Conservation (phyloP, 2,113 vertebrate species). For the Dasypus novemcinctus region DNA sequence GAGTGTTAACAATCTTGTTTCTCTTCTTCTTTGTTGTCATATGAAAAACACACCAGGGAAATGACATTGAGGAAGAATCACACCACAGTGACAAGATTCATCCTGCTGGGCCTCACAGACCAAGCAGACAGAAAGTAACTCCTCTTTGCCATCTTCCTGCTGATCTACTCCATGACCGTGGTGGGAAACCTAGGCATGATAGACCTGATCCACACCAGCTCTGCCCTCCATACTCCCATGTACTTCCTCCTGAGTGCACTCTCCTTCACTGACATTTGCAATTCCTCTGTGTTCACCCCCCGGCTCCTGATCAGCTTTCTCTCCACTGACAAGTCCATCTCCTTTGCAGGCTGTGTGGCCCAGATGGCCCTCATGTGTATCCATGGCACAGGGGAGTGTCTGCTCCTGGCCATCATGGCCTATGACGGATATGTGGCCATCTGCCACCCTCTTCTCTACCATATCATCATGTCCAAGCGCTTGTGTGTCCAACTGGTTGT, state of each 20-base stretch:
- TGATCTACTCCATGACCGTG: slow-evolving; percentile 41
- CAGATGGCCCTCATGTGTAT: slow-evolving; percentile 43
- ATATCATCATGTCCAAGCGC: slow-evolving; percentile 25
- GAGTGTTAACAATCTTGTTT: background rate
- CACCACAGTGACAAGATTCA: background rate
- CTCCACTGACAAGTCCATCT: background rate
- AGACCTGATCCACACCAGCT: background rate
- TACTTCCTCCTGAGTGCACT: slow-evolving; percentile 49
- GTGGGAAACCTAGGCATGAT: slow-evolving; percentile 26
- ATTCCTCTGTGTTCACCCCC: background rate
- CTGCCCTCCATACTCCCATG: slow-evolving; percentile 24
- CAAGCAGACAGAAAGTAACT: background rate
- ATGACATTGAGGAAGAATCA: background rate
- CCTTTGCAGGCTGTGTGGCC: background rate
- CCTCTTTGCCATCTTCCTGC: background rate
- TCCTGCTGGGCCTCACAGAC: slow-evolving; percentile 12
- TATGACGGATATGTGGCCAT: slow-evolving; percentile 38
- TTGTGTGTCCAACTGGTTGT: background rate
- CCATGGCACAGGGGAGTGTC: background rate
- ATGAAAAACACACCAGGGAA: background rate
- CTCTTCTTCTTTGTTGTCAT: background rate
- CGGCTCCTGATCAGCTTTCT: slow-evolving; percentile 21
- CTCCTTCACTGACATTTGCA: slow-evolving; percentile 25
- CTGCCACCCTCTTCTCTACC: slow-evolving; percentile 54
- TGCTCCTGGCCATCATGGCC: slow-evolving; percentile 43